Evolutionary conservation across 2,113 vertebrate species (phyloP).

Genomic region (Sclerurus mexicanus): DNA sequence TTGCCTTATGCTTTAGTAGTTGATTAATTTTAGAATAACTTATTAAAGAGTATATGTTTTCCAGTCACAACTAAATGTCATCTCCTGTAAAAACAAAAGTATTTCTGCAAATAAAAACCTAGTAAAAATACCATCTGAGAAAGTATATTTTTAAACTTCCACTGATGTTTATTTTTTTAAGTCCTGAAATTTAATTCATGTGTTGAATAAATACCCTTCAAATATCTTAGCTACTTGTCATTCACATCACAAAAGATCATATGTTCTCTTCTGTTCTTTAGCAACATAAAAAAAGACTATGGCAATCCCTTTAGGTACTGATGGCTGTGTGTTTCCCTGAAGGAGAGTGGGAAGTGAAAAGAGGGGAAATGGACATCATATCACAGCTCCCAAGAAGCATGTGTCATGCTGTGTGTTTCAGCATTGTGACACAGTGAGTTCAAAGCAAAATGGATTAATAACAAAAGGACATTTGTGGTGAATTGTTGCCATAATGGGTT

Average conservation of each 20-base stretch:
- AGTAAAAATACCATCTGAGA: not conserved
- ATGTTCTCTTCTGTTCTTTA: constrained; percentile 4
- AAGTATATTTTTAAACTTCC: constrained; percentile 54
- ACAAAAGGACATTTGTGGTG: not conserved
- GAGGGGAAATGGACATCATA: not conserved
- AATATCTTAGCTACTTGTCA: constrained; percentile 11
- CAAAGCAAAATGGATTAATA: constrained; percentile 32
- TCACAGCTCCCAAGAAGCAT: not conserved
- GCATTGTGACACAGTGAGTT: not conserved
- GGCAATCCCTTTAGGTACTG: not conserved
- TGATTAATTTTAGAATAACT: constrained; percentile 57
- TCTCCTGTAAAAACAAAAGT: constrained; percentile 31
- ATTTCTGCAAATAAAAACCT: constrained; percentile 48
- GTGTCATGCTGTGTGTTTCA: constrained; percentile 7
- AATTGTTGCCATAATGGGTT: not conserved
- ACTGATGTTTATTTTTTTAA: constrained; percentile 62
- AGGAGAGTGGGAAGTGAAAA: not conserved
- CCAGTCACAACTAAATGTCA: constrained; percentile 55
- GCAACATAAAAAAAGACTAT: not conserved
- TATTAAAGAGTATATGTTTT: constrained; percentile 44
- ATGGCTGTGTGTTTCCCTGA: not conserved
- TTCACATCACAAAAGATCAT: not conserved
- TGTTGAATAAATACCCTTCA: constrained; percentile 33
- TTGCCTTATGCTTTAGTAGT: constrained; percentile 28
- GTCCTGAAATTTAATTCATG: constrained; percentile 47